Percentiles rank a stretch among this genome's conserved stretches.
phyloP scores from a whole-genome alignment of 2,888 invertebrate species.

The Rapana venosa region DNA sequence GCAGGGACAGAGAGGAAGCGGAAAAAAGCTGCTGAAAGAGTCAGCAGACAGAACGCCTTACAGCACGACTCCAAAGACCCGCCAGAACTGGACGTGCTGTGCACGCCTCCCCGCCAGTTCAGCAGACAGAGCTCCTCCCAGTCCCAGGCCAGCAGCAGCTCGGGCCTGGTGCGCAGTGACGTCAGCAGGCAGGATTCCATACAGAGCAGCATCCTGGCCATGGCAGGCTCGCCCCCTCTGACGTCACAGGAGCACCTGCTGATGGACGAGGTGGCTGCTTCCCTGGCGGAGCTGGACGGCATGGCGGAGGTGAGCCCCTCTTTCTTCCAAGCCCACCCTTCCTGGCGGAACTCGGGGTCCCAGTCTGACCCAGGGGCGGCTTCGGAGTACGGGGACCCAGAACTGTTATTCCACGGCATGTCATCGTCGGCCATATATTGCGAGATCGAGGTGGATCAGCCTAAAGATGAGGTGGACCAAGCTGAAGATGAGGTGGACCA shows the following conservation, averaged over 20 bases:
- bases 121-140: slow-evolving; percentile 18
- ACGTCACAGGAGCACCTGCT: not conserved
- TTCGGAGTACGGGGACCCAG: not conserved
- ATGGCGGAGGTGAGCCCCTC: not conserved
- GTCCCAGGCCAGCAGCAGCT: not conserved
- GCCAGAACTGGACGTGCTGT: not conserved
- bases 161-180: not conserved
- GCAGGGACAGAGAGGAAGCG: not conserved
- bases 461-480: not conserved
- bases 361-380: not conserved
- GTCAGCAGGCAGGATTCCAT: slow-evolving; percentile 36
- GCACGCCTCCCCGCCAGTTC: not conserved
- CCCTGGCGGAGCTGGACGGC: slow-evolving; percentile 29
- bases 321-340: not conserved
- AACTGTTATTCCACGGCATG: not conserved
- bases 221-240: slow-evolving; percentile 36
- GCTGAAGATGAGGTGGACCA: no score
- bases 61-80: slow-evolving; percentile 2
- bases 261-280: not conserved
- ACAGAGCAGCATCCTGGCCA: slow-evolving; percentile 41
- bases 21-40: not conserved
- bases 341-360: not conserved
- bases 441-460: slow-evolving; percentile 11
- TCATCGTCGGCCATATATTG: slow-evolving; percentile 23
- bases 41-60: slow-evolving; percentile 6